phyloP scores from a whole-genome alignment of 2,797 vertebrate species.

The Phylloscopus collybita region DNA sequence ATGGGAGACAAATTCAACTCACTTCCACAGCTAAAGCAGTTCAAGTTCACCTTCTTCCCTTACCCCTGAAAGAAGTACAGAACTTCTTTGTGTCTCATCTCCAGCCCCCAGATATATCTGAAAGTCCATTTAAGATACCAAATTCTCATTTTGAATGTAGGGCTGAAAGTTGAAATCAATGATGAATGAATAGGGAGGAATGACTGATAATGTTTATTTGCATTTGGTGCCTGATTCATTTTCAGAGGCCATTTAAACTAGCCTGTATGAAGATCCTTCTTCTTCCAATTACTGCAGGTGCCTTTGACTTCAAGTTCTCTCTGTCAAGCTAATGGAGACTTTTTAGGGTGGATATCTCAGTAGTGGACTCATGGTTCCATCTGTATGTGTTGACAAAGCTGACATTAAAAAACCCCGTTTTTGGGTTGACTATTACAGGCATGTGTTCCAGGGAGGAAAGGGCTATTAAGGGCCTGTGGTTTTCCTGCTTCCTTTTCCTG shows the following conservation, averaged over 20 bases:
- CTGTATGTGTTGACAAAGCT: neutral
- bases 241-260: neutral
- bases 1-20: neutral
- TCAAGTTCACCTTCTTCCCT: neutral
- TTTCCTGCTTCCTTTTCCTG: neutral
- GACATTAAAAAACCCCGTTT: neutral
- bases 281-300: neutral
- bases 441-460: neutral
- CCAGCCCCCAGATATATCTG: neutral
- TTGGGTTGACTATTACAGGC: neutral
- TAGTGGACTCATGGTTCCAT: neutral
- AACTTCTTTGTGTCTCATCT: neutral
- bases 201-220: neutral
- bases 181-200: neutral
- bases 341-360: neutral
- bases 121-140: neutral
- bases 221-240: neutral
- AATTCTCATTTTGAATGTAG: neutral
- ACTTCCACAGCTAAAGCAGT: neutral
- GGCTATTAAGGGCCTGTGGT: neutral
- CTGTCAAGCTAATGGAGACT: neutral
- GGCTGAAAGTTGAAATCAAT: neutral
- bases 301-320: neutral
- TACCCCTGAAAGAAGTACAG: neutral
- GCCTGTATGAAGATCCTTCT: neutral